Conservation (phyloP, 2,888 invertebrate species). For the Dorcus parallelipipedus region DNA sequence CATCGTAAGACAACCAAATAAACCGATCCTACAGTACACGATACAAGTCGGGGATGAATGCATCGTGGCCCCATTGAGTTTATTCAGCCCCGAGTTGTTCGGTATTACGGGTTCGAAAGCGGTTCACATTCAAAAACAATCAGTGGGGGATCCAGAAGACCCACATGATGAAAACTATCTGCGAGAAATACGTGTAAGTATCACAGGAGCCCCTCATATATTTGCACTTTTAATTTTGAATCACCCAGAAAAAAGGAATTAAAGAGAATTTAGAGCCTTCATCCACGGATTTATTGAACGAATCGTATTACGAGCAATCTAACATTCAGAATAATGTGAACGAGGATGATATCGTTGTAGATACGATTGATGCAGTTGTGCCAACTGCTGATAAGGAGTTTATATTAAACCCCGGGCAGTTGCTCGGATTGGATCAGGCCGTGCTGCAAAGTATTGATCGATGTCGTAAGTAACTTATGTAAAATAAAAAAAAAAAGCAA, state of each 20-base stretch:
- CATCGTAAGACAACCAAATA: slow-evolving; percentile 67
- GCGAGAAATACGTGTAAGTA: slow-evolving; percentile 69
- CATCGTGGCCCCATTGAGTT: slow-evolving; percentile 82
- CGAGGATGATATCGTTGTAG: slow-evolving; percentile 74
- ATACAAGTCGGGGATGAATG: slow-evolving; percentile 88
- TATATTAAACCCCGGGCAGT: slow-evolving; percentile 70
- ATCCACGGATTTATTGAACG: slow-evolving; percentile 47
- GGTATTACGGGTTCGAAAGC: slow-evolving; percentile 77
- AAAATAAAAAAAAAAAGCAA: neutral
- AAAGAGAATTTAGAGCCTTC: slow-evolving; percentile 59
- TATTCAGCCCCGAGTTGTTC: slow-evolving; percentile 85
- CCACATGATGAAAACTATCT: slow-evolving; percentile 91
- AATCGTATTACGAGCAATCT: slow-evolving; percentile 50
- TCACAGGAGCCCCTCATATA: neutral
- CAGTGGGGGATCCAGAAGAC: slow-evolving; percentile 82
- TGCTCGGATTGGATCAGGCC: slow-evolving; percentile 86
- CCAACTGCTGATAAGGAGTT: slow-evolving; percentile 57
- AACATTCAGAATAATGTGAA: slow-evolving; percentile 51
- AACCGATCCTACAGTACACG: slow-evolving; percentile 67
- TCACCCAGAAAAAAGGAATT: slow-evolving; percentile 54
- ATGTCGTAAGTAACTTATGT: slow-evolving; percentile 59
- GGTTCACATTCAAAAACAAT: slow-evolving; percentile 68
- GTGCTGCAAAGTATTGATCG: slow-evolving; percentile 88
- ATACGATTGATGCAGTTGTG: slow-evolving; percentile 53
- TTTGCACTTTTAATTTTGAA: neutral